A percentile compares a stretch with the other conserved stretches of the same genome.
These are phyloP conservation scores for Nyctalus aviator DNA, from an alignment of 2,797 vertebrate genomes.

Conservation along the genomic window DNA sequence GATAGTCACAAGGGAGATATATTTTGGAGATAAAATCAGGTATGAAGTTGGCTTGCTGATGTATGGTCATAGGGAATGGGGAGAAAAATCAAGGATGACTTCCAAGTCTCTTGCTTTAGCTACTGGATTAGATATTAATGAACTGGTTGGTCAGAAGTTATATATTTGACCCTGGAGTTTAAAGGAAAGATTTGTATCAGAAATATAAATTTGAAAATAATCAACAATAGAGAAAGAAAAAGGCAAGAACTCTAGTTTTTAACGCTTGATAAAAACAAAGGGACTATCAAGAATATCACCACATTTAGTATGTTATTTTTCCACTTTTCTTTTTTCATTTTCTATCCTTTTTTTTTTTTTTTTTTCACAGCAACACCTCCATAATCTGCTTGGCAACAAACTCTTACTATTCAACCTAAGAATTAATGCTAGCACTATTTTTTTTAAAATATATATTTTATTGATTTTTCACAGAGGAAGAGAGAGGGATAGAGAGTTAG, in stretches of 20 bases:
- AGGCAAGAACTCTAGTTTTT: neutral
- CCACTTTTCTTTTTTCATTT: neutral
- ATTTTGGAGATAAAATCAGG: neutral
- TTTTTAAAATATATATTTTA: too few species aligned
- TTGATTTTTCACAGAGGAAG: too few species aligned
- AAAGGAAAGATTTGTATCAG: neutral
- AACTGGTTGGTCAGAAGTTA: neutral
- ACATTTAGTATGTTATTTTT: neutral
- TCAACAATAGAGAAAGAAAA: neutral
- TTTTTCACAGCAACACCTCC: neutral
- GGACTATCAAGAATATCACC: neutral
- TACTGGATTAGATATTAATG: neutral
- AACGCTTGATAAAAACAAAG: conserved; percentile 31
- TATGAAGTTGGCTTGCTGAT: neutral
- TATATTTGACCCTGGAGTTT: neutral
- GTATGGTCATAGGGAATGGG: neutral
- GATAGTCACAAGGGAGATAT: neutral
- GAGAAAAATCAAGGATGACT: neutral
- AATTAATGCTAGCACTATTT: neutral
- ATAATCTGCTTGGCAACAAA: neutral
- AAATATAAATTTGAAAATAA: conserved; percentile 39
- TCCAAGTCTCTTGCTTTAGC: neutral
- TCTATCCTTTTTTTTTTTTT: too few species aligned
- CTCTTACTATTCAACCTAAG: neutral
- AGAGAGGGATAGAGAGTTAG: too few species aligned